Base-by-base conservation (phyloP, 92 coral and sea anemone genomes). In the Paragorgia papillata region DNA sequence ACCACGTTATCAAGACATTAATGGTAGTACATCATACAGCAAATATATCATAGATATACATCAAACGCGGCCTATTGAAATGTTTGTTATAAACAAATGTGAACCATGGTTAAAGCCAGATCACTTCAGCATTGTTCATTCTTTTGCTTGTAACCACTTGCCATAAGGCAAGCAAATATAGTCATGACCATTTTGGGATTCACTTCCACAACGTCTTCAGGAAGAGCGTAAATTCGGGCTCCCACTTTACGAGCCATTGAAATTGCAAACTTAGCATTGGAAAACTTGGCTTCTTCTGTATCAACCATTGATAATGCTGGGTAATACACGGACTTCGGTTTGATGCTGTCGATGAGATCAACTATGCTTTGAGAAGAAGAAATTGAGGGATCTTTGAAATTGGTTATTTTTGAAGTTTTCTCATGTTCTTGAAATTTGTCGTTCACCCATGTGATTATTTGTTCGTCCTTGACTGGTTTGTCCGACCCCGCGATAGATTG, bases 121-220 rank as follows among this genome's bases (percentile, higher is more conserved):
- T 10, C 4, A 37, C 6, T 37, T 37, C 10, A 37, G 10, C 43
- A 4, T 37, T 69, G 17, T 40, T 27, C 40, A 26, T 51, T 68
- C 75, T 15, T 35, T 5, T 5, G 58, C 6, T 68, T 71, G 57
- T 28, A 71, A 86, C 85, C 90, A 28, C 87, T 83, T 13, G 99
- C 99, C 99, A 95, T 95, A 69, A 95, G 81, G 65, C 99, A 95
- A 46, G 99, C 99, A 55, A 95, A 95, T 62, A 91, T 96, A 0
- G 99, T 95, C 74, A 95, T 78, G 28, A 91, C 99, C 97, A 95
- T 95, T 70, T 95, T 95, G 9, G 97, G 82, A 31, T 95, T 95
- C 27, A 91, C 97, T 34, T 95, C 97, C 5, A 89, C 95, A 67
- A 95, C 87, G 82, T 95, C 99, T 61, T 95, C 99, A 17, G 99